Conservation (phyloP, 2,888 invertebrate species). For the Ellobium chinense region DNA sequence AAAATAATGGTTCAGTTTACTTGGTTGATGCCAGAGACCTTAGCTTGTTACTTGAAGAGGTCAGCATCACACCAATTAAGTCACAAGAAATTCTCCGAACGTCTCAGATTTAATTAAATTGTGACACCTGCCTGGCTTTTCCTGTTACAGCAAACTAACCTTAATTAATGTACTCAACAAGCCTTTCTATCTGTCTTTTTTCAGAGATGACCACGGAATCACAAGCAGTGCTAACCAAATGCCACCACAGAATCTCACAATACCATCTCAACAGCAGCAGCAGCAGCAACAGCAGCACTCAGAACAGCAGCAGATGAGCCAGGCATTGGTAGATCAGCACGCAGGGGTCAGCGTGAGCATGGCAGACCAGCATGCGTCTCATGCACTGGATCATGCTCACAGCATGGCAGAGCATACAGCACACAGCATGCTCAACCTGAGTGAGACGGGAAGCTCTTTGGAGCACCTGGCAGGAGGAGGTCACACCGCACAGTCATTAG, state of each 20-base stretch:
- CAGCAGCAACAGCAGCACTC: slow-evolving; percentile 45
- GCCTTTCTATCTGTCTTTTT: slow-evolving; percentile 5
- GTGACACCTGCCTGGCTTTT: no score
- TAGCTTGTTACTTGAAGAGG: no score
- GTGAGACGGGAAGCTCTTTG: slow-evolving; percentile 32
- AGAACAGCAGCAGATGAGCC: slow-evolving; percentile 43
- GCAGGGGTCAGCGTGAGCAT: slow-evolving; percentile 5
- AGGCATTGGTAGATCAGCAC: slow-evolving; percentile 22
- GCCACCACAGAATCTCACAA: slow-evolving; percentile 43
- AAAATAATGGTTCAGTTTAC: no score
- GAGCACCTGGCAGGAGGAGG: slow-evolving; percentile 42
- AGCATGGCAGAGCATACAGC: slow-evolving; percentile 38
- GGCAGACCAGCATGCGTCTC: slow-evolving; percentile 29
- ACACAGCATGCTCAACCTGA: slow-evolving; percentile 39
- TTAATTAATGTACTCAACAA: no score
- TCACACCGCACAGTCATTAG: slow-evolving; percentile 33
- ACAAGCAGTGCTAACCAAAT: slow-evolving; percentile 20
- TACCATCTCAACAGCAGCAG: slow-evolving; percentile 41
- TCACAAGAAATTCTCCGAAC: no score
- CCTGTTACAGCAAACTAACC: no score
- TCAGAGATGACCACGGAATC: slow-evolving; percentile 30
- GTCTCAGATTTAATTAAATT: no score
- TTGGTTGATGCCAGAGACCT: no score
- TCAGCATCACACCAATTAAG: no score
- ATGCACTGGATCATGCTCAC: slow-evolving; percentile 29